phyloP scores from a whole-genome alignment of 64 coral and sea anemone species.

The Actinia equina region DNA sequence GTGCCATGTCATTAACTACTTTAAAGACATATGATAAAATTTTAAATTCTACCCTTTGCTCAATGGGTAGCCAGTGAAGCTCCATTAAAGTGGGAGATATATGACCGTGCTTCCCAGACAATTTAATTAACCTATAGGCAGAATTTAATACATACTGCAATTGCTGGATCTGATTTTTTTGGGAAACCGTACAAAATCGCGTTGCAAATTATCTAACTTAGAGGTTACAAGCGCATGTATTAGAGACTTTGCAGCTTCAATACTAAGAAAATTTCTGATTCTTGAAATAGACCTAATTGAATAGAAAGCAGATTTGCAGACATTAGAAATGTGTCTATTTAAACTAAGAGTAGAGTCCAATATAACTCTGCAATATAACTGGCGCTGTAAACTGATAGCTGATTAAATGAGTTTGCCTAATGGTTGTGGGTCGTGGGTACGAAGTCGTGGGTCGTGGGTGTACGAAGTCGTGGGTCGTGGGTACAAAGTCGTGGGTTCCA shows the following conservation, averaged over 20 bases:
- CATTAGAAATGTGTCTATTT: conserved; percentile 36
- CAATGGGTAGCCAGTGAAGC: conserved; percentile 54
- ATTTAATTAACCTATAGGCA: conserved; percentile 23
- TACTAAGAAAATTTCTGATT: conserved; percentile 28
- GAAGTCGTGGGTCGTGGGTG: too few species aligned
- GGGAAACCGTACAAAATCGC: conserved; percentile 41
- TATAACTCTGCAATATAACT: conserved; percentile 32
- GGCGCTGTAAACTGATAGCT: not conserved
- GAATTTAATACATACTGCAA: conserved; percentile 44
- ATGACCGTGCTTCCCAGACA: conserved; percentile 38
- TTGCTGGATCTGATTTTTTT: conserved; percentile 32
- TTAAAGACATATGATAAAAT: conserved; percentile 38
- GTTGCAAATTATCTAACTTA: conserved; percentile 53
- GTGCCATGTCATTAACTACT: conserved; percentile 13
- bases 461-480: too few species aligned
- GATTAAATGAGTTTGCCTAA: too few species aligned
- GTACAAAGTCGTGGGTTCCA: too few species aligned
- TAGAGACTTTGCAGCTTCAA: conserved; percentile 27
- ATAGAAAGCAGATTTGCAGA: conserved; percentile 53
- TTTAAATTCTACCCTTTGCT: conserved; percentile 36
- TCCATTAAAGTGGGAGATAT: conserved; percentile 41
- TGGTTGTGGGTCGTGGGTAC: too few species aligned
- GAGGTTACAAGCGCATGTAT: conserved; percentile 51
- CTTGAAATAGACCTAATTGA: conserved; percentile 31
- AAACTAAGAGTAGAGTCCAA: conserved; percentile 33